phyloP scores from a whole-genome alignment of 2,797 vertebrate species.

The Myoxocephalus aenaeus region DNA sequence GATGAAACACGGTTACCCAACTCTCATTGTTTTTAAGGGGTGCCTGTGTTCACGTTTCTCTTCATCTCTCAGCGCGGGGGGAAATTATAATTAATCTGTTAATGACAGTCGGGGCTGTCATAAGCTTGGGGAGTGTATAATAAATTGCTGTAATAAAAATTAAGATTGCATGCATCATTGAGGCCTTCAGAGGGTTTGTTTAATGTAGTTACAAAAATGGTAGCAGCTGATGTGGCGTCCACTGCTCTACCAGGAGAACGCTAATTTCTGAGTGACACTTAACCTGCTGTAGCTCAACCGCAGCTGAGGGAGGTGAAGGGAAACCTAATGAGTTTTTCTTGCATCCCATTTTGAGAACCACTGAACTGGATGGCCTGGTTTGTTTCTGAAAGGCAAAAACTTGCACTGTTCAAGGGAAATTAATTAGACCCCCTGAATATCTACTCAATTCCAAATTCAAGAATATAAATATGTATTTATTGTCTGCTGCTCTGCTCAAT shows the following conservation, averaged over 20 bases:
- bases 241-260: conserved; percentile 83
- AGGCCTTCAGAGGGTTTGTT: conserved; percentile 89
- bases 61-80: conserved; percentile 82
- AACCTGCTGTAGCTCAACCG: conserved; percentile 84
- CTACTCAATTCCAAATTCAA: conserved; percentile 49
- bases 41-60: conserved; percentile 76
- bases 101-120: conserved; percentile 91
- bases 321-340: conserved; percentile 78
- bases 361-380: conserved; percentile 92
- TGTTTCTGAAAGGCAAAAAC: conserved; percentile 75
- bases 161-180: conserved; percentile 90
- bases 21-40: conserved; percentile 76
- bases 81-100: conserved; percentile 93
- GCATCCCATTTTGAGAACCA: conserved; percentile 85
- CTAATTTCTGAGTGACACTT: conserved; percentile 86
- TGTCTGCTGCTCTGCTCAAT: conserved; percentile 39
- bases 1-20: conserved; percentile 69
- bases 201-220: conserved; percentile 92
- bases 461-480: conserved; percentile 54
- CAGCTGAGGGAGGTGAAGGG: conserved; percentile 76
- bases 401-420: conserved; percentile 68
- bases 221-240: conserved; percentile 86
- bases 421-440: conserved; percentile 62
- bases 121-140: conserved; percentile 87
- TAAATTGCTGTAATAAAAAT: conserved; percentile 93